Conservation (phyloP, 2,888 invertebrate genomes). For the Theretra japonica region DNA sequence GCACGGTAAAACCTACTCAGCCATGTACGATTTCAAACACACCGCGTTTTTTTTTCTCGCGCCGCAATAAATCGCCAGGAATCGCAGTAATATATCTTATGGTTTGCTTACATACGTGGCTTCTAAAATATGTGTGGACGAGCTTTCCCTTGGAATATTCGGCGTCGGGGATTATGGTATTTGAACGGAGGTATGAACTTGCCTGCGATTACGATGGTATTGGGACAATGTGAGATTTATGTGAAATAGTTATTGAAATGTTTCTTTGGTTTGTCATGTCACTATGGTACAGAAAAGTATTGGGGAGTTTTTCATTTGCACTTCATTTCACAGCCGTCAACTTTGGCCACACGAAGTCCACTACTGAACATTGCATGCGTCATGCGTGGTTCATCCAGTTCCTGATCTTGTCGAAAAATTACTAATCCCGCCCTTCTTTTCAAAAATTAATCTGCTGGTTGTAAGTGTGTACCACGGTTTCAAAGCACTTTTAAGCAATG, state of each 20-base stretch:
- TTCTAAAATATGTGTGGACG: conserved; percentile 39
- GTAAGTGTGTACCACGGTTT: too few relatives aligned
- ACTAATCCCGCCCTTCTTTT: too few relatives aligned
- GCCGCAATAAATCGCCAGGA: conserved; percentile 39
- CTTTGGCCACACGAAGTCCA: too few relatives aligned
- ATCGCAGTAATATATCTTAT: conserved; percentile 41
- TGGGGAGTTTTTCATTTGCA: too few relatives aligned
- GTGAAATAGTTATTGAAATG: not conserved
- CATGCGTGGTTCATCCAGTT: too few relatives aligned
- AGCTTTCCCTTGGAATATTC: conserved; percentile 31
- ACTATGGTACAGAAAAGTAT: too few relatives aligned
- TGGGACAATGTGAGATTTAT: not conserved
- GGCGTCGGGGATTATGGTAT: conserved; percentile 19
- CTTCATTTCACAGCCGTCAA: too few relatives aligned
- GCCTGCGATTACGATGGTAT: not conserved
- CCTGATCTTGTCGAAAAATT: too few relatives aligned
- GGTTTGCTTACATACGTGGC: conserved; percentile 39
- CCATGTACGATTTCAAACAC: conserved; percentile 32
- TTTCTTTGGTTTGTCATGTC: too few relatives aligned
- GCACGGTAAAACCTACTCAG: conserved; percentile 27
- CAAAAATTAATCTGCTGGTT: too few relatives aligned
- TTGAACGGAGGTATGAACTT: conserved; percentile 18
- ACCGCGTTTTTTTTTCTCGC: conserved; percentile 35
- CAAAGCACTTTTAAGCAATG: too few relatives aligned
- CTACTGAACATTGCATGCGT: too few relatives aligned